Evolutionary conservation across 2,113 vertebrate genomes (phyloP).

Genomic region (Herpailurus yagouaroundi): DNA sequence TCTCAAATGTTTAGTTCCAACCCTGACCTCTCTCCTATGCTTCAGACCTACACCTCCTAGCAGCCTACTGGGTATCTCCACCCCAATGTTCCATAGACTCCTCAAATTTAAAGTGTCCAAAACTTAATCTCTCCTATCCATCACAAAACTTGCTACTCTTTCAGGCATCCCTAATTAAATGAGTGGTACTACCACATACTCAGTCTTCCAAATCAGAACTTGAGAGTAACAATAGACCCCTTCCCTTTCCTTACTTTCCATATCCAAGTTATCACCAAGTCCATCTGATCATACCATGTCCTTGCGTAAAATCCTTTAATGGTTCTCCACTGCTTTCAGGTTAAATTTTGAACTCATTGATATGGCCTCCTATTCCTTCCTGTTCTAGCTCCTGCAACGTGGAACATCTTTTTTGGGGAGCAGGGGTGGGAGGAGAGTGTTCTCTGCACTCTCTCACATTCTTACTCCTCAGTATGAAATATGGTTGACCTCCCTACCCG

Average conservation of each 20-base stretch:
- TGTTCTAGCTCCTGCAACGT: neutral
- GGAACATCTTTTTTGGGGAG: neutral
- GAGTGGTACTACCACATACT: neutral
- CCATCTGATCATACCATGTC: neutral
- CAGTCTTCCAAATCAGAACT: slow-evolving; percentile 1
- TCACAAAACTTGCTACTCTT: slow-evolving; percentile 23
- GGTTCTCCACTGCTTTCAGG: neutral
- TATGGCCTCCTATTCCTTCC: neutral
- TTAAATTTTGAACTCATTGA: neutral
- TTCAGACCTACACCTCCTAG: slow-evolving; percentile 10
- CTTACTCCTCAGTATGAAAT: neutral
- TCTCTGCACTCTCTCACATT: neutral
- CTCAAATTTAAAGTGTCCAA: slow-evolving; percentile 6
- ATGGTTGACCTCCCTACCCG: neutral
- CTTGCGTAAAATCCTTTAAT: neutral
- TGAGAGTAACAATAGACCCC: neutral
- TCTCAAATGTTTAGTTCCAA: slow-evolving; percentile 25
- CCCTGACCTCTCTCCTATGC: neutral
- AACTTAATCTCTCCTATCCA: neutral
- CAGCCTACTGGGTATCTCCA: neutral
- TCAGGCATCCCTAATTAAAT: neutral
- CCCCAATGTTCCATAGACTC: neutral
- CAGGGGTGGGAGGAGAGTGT: neutral
- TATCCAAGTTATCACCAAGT: neutral
- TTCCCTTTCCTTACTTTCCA: neutral